Base-by-base conservation (phyloP, 2,113 vertebrate species). In the Aspiorhynchus laticeps region DNA sequence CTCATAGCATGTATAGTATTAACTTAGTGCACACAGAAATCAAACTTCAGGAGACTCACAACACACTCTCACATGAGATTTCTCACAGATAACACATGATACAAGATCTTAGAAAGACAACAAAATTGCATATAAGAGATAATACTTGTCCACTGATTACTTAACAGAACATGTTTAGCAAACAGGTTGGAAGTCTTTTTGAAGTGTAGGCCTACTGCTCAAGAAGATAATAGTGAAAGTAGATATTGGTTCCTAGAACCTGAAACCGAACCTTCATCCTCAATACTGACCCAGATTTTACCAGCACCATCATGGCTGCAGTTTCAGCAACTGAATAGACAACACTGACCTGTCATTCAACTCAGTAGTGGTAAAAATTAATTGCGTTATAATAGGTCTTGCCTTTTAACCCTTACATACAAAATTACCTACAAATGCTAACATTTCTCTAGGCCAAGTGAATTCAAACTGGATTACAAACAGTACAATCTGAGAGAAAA, bases 311-410 rank as follows among this genome's bases (percentile, higher is more conserved):
- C 69, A n/a, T 24, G 19, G 33, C 38, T 74, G 33, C 33, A 11
- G 8, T 46, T 75, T 26, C 41, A 46, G 41, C 38, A 12, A 26
- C 78, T 77, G 46, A 65, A 78, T 61, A 48, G 59, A 80, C 53
- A 80, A 81, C 77, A 76, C 51, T 67, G 83, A 88, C 67, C 76
- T 88, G 43, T 43, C 56, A 82, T 65, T 76, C 69, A 56, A 84
- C 51, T 80, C 73, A 14, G 43, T 61, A 38, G 21, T 38, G 28
- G 11, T 38, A 80, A 80, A 38, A 21, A 12, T 31, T 0, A 51
- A 53, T 51, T 79, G 9, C 17, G 3, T 56, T 31, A 19, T 53
- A 11, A 56, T 12, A n/a, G 46, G 8, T 6, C 17, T 75, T n/a
- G 24, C 2, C 6, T 3, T 26, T 75, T 46, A 46, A 46, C n/a